Base-by-base conservation (phyloP, 1,140 invertebrate genomes). In the Eriocheir sinensis region DNA sequence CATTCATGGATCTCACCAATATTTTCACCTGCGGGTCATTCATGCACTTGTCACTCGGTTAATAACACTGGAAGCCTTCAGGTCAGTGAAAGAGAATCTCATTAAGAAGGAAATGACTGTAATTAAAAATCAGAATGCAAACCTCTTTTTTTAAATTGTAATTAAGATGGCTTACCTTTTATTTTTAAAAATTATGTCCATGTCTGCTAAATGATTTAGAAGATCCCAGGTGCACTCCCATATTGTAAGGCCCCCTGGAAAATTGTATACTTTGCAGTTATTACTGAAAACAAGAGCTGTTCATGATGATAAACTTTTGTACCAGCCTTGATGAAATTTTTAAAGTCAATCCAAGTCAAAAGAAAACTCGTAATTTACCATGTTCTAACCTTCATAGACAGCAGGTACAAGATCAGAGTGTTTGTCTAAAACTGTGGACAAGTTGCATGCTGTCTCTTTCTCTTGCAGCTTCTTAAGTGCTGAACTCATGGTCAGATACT, bases 211-310 rank as follows among this genome's bases (percentile, higher is more conserved):
- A 96, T 98, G 98, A 91, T 97, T 96, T 41, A 98, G 96, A 85
- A 99, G 96, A 96, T 99, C 98, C 96, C 97, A 97, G 30, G 98
- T 98, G 96, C 98, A 98, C 97, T 99, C 98, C 98, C 98, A 99
- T 93, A 99, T 97, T 97, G 99, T 99, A 36, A 98, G 97, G 27
- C 98, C 98, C 96, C 98, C 98, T 98, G 96, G 30, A 86, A 96
- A 95, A 80, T 72, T 27, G 60, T 4, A 72, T 60, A 60, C 53
- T 60, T 60, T 72, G n/a, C 21, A 72, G 27, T 72, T n/a, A 72
- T 21, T n/a, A 72, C 17, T 72, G 60, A 72, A 21, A 53, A n/a
- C 0, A 0, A 21, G 27, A 72, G 21, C 6, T 21, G n/a, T 6
- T n/a, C n/a, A 8, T n/a, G 6, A n/a, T 27, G 27, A n/a, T 72